A percentile compares a stretch with the other conserved stretches of the same genome.
These are phyloP conservation scores for silkworm (Bombyx mori) DNA, from an alignment of 1,140 invertebrate species.

Conservation along the genomic window DNA sequence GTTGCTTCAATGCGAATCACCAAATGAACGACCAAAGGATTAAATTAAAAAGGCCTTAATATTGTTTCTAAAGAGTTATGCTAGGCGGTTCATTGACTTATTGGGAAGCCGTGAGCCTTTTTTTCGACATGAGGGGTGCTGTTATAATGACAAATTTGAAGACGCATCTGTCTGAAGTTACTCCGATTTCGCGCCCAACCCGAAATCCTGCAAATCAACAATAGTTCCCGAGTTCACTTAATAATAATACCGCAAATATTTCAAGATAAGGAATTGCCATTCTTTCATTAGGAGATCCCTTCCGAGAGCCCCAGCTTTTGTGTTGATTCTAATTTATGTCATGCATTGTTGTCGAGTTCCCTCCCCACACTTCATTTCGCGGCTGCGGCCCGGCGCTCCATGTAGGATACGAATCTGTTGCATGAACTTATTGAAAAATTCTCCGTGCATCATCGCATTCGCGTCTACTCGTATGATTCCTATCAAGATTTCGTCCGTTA, in stretches of 20 bases:
- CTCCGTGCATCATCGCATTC: slow-evolving; percentile 27
- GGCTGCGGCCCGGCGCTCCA: slow-evolving; percentile 40
- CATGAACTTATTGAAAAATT: slow-evolving; percentile 50
- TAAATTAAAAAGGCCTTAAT: too few relatives aligned
- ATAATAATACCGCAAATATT: slow-evolving; percentile 59
- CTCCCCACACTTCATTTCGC: slow-evolving; percentile 61
- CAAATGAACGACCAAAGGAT: too few relatives aligned
- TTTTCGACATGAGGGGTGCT: slow-evolving; percentile 28
- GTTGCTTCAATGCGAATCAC: too few relatives aligned
- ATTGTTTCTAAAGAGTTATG: too few relatives aligned
- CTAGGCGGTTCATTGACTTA: too few relatives aligned
- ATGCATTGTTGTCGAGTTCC: slow-evolving; percentile 59
- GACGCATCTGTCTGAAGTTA: slow-evolving; percentile 60
- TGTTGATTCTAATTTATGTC: slow-evolving; percentile 70
- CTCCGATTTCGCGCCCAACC: slow-evolving; percentile 17
- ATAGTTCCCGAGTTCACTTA: slow-evolving; percentile 38
- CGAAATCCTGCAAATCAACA: slow-evolving; percentile 49
- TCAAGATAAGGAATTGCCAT: slow-evolving; percentile 67
- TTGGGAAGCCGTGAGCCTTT: too few relatives aligned
- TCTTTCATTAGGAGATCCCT: slow-evolving; percentile 63
- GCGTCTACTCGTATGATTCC: not conserved
- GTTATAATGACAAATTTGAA: slow-evolving; percentile 30
- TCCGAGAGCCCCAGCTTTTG: slow-evolving; percentile 58
- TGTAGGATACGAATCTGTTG: slow-evolving; percentile 56
- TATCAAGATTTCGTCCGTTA: not conserved